A percentile compares a stretch with the other conserved stretches of the same genome.
Conservation (phyloP, 2,113 vertebrate species). For the Channa maculata region DNA sequence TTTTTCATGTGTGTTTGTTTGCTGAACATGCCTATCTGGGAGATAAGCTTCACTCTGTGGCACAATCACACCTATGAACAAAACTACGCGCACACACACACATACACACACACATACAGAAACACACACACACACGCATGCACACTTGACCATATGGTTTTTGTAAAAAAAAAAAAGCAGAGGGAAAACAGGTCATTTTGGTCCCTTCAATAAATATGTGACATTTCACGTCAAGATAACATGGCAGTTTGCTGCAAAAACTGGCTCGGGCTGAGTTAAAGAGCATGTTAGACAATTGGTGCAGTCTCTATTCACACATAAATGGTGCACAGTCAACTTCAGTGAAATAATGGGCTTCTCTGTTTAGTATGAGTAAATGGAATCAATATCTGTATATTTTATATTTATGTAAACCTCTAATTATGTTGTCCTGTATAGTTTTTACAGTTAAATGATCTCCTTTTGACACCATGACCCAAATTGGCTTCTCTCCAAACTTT, state of each 20-base stretch:
- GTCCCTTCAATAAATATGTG: constrained; percentile 17
- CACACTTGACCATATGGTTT: background rate
- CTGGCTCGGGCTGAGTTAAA: constrained; percentile 2
- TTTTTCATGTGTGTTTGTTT: background rate
- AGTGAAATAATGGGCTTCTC: constrained; percentile 1
- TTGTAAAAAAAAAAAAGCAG: constrained; percentile 23
- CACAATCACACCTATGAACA: constrained; percentile 30
- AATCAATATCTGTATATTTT: background rate
- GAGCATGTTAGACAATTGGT: constrained; percentile 20
- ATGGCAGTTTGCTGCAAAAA: constrained; percentile 28
- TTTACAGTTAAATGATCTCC: background rate
- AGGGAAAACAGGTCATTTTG: constrained; percentile 24
- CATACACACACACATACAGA: background rate
- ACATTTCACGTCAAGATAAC: constrained; percentile 47
- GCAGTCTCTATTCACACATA: constrained; percentile 13
- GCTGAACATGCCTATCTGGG: constrained; percentile 58
- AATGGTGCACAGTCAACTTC: background rate
- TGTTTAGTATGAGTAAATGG: constrained; percentile 1
- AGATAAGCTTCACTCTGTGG: constrained; percentile 52
- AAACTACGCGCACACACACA: background rate
- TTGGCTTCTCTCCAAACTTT: constrained; percentile 8
- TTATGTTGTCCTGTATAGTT: background rate
- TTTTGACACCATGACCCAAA: background rate
- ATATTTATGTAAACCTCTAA: background rate
- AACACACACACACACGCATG: background rate